Evolutionary conservation across 2,113 vertebrate species (phyloP).

Genomic region (Microtus montanus): DNA sequence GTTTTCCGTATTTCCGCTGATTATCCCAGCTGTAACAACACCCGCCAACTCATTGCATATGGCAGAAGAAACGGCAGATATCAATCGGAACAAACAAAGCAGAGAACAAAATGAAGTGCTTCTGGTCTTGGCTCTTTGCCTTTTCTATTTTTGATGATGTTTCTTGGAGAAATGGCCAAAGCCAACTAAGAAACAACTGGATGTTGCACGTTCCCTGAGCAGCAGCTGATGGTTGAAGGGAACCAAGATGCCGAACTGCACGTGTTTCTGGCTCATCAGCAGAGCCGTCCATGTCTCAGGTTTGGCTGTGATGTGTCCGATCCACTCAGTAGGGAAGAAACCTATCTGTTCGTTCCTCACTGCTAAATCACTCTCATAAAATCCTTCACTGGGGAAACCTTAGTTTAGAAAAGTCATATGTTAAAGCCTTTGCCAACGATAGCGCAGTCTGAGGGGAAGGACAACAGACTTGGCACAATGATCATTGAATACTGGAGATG

Average conservation of each 20-base stretch:
- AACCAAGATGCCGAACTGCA: not conserved
- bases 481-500: not conserved
- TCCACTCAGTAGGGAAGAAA: not conserved
- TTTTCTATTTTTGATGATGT: not conserved
- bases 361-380: conserved; percentile 45
- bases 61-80: not conserved
- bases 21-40: not conserved
- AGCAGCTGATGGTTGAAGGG: not conserved
- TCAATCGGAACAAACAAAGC: not conserved
- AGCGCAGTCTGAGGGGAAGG: not conserved
- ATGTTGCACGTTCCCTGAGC: not conserved
- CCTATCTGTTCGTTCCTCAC: conserved; percentile 32
- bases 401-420: conserved; percentile 57
- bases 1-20: not conserved
- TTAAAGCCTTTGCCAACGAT: conserved; percentile 31
- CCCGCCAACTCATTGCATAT: rapidly evolving
- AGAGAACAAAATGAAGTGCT: not conserved
- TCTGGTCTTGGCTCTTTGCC: not conserved
- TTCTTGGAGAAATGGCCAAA: not conserved
- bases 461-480: not conserved
- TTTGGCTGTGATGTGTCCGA: not conserved
- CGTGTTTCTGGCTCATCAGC: not conserved
- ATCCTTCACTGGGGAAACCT: conserved; percentile 46
- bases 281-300: not conserved
- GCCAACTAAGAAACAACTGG: not conserved